Evolutionary conservation across 2,888 invertebrate species (phyloP).

Genomic region (Taphrorychus bicolor): DNA sequence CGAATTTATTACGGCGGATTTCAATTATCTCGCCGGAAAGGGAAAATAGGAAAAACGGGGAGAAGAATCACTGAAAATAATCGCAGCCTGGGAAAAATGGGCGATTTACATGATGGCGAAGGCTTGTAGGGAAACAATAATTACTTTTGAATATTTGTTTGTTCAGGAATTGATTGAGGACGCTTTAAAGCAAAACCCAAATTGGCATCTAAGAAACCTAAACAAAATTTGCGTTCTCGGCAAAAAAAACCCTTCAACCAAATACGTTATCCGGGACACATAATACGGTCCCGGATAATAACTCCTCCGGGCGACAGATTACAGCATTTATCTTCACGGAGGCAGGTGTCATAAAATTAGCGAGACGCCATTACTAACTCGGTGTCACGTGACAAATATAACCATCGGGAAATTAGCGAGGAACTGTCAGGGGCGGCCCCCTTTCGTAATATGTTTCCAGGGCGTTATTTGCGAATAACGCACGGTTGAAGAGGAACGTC

Average conservation of each 20-base stretch:
- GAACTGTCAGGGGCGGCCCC: constrained; percentile 21
- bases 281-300: constrained; percentile 1
- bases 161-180: background rate
- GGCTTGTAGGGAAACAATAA: background rate
- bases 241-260: background rate
- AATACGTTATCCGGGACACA: background rate
- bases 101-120: constrained; percentile 8
- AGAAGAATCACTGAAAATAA: constrained; percentile 39
- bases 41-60: constrained; percentile 32
- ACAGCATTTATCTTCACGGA: constrained; percentile 39
- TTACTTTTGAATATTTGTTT: background rate
- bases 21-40: constrained; percentile 39
- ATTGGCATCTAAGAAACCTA: background rate
- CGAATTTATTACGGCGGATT: constrained; percentile 41
- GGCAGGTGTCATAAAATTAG: constrained; percentile 51
- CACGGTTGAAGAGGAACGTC: background rate
- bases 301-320: constrained; percentile 33
- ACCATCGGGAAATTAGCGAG: constrained; percentile 50
- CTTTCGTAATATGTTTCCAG: constrained; percentile 2
- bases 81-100: constrained; percentile 29
- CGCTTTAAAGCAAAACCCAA: too few relatives aligned
- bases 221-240: background rate
- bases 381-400: constrained; percentile 51
- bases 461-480: constrained; percentile 1
- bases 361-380: constrained; percentile 43